Percentiles rank a stretch among this genome's conserved stretches.
phyloP scores from a whole-genome alignment of 2,888 invertebrate species.

The Metellina segmentata region DNA sequence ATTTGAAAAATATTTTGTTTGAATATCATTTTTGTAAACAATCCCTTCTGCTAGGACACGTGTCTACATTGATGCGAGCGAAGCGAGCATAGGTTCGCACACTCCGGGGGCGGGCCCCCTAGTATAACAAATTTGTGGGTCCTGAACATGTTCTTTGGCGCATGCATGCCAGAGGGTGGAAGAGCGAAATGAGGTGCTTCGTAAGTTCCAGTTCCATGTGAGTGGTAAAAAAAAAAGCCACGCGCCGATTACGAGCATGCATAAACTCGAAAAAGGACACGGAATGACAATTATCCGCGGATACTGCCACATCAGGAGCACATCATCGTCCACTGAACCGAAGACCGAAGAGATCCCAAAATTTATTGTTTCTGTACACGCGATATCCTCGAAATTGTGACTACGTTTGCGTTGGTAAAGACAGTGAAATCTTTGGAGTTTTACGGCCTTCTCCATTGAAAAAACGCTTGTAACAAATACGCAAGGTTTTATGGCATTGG shows the following conservation, averaged over 20 bases:
- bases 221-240: slow-evolving; percentile 5
- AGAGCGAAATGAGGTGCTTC: not conserved
- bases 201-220: slow-evolving; percentile 25
- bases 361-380: slow-evolving; percentile 33
- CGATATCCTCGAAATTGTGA: not conserved
- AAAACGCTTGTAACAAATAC: too few relatives aligned
- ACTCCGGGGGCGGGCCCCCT: too few relatives aligned
- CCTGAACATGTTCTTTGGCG: not conserved
- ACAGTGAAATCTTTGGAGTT: too few relatives aligned
- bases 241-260: slow-evolving; percentile 4
- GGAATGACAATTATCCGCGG: not conserved
- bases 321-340: slow-evolving; percentile 12
- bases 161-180: not conserved
- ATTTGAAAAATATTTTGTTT: too few relatives aligned
- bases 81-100: too few relatives aligned
- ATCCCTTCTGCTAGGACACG: too few relatives aligned
- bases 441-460: too few relatives aligned
- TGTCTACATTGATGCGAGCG: too few relatives aligned
- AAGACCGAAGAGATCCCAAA: not conserved
- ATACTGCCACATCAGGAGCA: not conserved
- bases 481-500: too few relatives aligned
- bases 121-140: not conserved
- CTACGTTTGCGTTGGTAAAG: too few relatives aligned
- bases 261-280: slow-evolving; percentile 1
- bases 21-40: too few relatives aligned